These are phyloP conservation scores for Lepisosteus osseus DNA, from an alignment of 2,113 vertebrate genomes.

Conservation along the genomic window DNA sequence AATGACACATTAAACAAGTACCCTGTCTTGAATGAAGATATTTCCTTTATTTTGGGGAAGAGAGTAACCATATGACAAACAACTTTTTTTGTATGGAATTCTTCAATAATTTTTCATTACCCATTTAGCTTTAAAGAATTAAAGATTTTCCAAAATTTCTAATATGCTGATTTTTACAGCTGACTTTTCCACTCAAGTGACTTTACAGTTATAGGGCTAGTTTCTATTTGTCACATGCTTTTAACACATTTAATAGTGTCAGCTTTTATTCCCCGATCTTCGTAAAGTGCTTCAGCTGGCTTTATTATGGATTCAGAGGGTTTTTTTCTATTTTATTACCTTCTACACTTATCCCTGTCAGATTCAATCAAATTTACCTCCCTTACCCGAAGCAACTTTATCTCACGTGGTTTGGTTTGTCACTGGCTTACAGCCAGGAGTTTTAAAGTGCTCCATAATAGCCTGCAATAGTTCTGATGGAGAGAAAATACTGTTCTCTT, in stretches of 20 bases:
- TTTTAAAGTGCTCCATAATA: slow-evolving; percentile 71
- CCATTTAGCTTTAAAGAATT: too few species aligned
- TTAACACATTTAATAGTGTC: slow-evolving; percentile 14
- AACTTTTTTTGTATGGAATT: too few species aligned
- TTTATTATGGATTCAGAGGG: slow-evolving; percentile 14
- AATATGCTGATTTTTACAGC: neutral
- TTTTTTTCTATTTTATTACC: slow-evolving; percentile 23
- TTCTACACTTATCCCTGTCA: slow-evolving; percentile 32
- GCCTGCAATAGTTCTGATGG: slow-evolving; percentile 59
- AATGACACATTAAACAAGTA: too few species aligned
- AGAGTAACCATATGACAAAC: too few species aligned
- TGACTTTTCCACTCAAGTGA: neutral
- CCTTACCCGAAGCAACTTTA: slow-evolving; percentile 32
- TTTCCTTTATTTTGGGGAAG: too few species aligned
- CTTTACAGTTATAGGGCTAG: neutral
- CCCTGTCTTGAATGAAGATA: too few species aligned
- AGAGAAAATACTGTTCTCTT: slow-evolving; percentile 52
- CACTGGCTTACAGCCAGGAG: slow-evolving; percentile 43
- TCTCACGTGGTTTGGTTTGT: slow-evolving; percentile 50
- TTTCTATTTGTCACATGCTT: slow-evolving; percentile 14
- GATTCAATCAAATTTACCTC: slow-evolving; percentile 25
- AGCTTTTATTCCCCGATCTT: slow-evolving; percentile 6
- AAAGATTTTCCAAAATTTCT: neutral
- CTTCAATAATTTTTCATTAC: too few species aligned
- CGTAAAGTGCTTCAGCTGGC: slow-evolving; percentile 12